Evolutionary conservation across 2,888 invertebrate genomes (phyloP).

Genomic region (Drosophila robusta): DNA sequence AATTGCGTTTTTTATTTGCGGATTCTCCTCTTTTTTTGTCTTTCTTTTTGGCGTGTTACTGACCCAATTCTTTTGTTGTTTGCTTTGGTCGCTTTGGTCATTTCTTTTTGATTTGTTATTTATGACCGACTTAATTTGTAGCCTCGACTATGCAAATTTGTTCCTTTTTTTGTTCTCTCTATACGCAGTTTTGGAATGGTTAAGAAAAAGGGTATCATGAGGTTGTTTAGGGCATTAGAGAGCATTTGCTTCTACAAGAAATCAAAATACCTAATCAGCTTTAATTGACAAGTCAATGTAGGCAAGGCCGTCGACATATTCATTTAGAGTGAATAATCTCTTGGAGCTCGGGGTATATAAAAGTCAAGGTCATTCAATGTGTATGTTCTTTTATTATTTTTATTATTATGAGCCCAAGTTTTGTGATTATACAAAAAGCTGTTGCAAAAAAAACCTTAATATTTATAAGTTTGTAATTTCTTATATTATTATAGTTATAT

Average conservation of each 20-base stretch:
- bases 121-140: slow-evolving; percentile 75
- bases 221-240: slow-evolving; percentile 1
- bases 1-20: slow-evolving; percentile 57
- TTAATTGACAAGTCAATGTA: neutral
- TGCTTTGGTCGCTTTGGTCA: slow-evolving; percentile 63
- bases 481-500: too few species aligned
- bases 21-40: slow-evolving; percentile 25
- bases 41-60: slow-evolving; percentile 68
- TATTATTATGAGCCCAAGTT: too few species aligned
- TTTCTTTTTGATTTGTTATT: slow-evolving; percentile 79
- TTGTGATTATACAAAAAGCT: too few species aligned
- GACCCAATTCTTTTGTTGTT: slow-evolving; percentile 73
- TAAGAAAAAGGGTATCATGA: neutral
- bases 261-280: neutral
- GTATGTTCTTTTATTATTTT: neutral
- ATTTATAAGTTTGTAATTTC: neutral
- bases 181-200: slow-evolving; percentile 1
- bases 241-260: slow-evolving; percentile 2
- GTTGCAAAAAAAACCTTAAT: too few species aligned
- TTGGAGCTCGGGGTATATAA: neutral
- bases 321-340: neutral
- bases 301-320: slow-evolving; percentile 4
- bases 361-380: neutral
- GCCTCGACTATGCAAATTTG: slow-evolving; percentile 71
- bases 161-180: neutral